Conservation (phyloP, 2,113 vertebrate genomes). For the Dissostichus mawsoni region DNA sequence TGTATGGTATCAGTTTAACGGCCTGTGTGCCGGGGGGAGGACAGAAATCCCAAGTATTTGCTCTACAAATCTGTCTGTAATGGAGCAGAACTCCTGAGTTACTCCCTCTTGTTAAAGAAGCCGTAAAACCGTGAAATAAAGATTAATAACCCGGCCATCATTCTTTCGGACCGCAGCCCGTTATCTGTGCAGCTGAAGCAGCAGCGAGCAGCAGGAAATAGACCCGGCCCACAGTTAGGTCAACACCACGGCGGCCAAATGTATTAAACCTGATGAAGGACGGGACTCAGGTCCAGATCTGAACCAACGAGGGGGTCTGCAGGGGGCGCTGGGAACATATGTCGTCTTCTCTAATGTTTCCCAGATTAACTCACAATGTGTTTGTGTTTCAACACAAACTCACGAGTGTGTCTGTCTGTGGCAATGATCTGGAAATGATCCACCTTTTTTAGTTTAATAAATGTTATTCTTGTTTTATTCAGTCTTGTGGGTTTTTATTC, state of each 20-base stretch:
- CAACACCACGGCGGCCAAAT: slow-evolving; percentile 52
- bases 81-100: slow-evolving; percentile 8
- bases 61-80: slow-evolving; percentile 20
- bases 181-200: slow-evolving; percentile 59
- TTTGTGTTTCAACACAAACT: background rate
- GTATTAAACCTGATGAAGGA: slow-evolving; percentile 63
- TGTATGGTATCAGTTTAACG: background rate
- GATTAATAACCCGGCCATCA: slow-evolving; percentile 38
- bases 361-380: slow-evolving; percentile 1
- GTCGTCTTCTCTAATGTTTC: background rate
- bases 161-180: slow-evolving; percentile 10
- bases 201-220: slow-evolving; percentile 49
- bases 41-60: background rate
- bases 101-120: slow-evolving; percentile 2
- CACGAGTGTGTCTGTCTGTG: background rate
- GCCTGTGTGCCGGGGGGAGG: background rate
- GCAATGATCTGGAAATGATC: too few relatives aligned
- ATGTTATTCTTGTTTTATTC: too few relatives aligned
- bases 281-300: background rate
- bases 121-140: slow-evolving; percentile 33
- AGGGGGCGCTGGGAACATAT: background rate
- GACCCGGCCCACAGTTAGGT: slow-evolving; percentile 31
- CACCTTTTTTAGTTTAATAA: too few relatives aligned
- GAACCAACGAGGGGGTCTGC: slow-evolving; percentile 9
- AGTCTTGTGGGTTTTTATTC: too few relatives aligned